Percentiles rank a stretch among this genome's conserved stretches.
Conservation (phyloP, 2,797 vertebrate species). For the Lacerta agilis region DNA sequence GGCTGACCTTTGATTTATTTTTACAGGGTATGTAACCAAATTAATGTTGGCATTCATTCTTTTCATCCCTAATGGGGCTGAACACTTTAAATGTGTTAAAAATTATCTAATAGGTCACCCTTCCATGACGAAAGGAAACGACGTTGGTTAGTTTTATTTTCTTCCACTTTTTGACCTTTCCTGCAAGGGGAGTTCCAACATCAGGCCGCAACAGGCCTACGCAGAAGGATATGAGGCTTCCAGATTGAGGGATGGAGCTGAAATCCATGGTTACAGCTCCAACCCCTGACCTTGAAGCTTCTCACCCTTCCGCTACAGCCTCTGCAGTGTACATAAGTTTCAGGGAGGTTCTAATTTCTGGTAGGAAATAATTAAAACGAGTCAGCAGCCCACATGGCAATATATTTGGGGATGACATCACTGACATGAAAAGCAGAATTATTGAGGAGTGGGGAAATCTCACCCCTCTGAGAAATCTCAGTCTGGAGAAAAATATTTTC, state of each 20-base stretch:
- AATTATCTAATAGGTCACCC: background rate
- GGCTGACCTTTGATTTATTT: conserved; percentile 6
- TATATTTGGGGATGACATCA: background rate
- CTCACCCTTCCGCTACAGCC: background rate
- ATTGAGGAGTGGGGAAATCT: background rate
- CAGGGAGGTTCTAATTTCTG: background rate
- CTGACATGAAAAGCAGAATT: conserved; percentile 4
- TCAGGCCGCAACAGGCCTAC: background rate
- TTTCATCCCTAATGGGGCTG: background rate
- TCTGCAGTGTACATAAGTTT: background rate
- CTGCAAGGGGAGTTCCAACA: background rate
- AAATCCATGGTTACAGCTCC: background rate
- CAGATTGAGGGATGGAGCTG: background rate
- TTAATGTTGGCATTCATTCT: conserved; percentile 2
- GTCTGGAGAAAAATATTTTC: background rate
- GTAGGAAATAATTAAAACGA: conserved; percentile 15
- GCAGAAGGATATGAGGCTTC: background rate
- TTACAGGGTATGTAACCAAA: background rate
- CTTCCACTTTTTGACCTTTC: background rate
- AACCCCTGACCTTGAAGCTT: background rate
- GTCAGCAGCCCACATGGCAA: background rate
- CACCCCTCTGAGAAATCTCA: background rate
- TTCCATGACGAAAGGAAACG: background rate
- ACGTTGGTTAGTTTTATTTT: background rate
- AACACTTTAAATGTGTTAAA: background rate